These are phyloP conservation scores for Rhamnusium bicolor DNA, from an alignment of 2,888 invertebrate genomes.

Conservation along the genomic window DNA sequence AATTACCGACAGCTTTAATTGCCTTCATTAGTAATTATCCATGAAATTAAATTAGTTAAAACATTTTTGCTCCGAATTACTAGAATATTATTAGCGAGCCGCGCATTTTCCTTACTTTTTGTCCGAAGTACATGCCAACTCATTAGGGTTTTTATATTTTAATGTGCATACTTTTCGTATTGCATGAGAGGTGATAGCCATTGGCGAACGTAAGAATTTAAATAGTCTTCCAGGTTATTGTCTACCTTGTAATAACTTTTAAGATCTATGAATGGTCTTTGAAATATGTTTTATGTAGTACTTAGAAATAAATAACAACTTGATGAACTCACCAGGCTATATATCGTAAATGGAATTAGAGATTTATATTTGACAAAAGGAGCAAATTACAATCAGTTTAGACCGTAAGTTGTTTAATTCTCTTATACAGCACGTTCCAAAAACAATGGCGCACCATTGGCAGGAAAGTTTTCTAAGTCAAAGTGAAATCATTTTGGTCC, in stretches of 20 bases:
- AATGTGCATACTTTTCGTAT: conserved; percentile 15
- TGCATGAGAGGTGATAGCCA: neutral
- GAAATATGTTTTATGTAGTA: neutral
- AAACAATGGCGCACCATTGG: too few species aligned
- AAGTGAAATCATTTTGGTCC: too few species aligned
- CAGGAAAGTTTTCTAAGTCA: too few species aligned
- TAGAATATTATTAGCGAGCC: conserved; percentile 10
- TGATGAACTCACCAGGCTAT: neutral
- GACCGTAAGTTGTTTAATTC: neutral
- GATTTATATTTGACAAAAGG: neutral
- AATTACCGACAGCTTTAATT: conserved; percentile 8
- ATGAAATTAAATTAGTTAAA: conserved; percentile 31
- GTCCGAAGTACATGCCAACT: neutral
- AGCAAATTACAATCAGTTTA: neutral
- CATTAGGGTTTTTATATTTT: conserved; percentile 23
- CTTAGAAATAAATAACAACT: neutral
- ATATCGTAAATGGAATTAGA: neutral
- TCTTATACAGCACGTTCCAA: neutral
- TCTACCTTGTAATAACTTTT: neutral
- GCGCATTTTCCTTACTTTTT: conserved; percentile 4
- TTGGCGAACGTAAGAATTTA: neutral
- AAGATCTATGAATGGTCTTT: neutral
- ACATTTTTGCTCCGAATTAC: conserved; percentile 28
- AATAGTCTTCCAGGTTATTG: neutral
- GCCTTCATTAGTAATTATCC: conserved; percentile 28